Conservation (phyloP, 2,113 vertebrate genomes). For the Peucedramus taeniatus region DNA sequence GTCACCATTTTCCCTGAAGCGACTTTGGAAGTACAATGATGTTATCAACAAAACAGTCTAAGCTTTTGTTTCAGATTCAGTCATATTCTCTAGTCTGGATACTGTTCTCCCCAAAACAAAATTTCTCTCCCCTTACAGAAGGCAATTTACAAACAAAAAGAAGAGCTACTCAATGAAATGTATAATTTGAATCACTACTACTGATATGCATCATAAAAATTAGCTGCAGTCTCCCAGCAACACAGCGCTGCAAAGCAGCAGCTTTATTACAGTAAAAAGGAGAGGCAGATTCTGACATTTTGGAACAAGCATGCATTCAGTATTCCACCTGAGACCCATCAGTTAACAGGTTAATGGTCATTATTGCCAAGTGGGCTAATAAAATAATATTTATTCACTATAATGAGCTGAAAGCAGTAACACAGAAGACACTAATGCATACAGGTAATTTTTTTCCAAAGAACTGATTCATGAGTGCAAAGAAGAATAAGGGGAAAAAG, state of each 20-base stretch:
- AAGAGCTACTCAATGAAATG: conserved; percentile 6
- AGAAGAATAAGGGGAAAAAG: background rate
- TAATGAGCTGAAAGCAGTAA: background rate
- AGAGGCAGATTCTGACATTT: conserved; percentile 29
- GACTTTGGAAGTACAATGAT: background rate
- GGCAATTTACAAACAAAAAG: conserved; percentile 9
- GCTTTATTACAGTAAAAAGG: background rate
- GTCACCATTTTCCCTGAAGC: background rate
- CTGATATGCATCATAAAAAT: conserved; percentile 33
- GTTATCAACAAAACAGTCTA: background rate
- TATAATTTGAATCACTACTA: conserved; percentile 7
- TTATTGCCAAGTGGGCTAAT: background rate
- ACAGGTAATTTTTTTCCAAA: background rate
- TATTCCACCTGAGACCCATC: background rate
- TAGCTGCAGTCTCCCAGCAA: conserved; percentile 55
- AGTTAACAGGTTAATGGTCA: background rate
- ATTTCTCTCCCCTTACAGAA: background rate
- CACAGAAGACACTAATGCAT: background rate
- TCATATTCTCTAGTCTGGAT: background rate
- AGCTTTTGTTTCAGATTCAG: background rate
- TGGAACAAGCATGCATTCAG: background rate
- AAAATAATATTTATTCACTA: background rate
- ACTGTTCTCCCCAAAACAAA: background rate
- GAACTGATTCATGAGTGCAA: background rate
- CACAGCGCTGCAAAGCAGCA: background rate